Conservation (phyloP, 2,797 vertebrate species). For the Clarias fuscus region DNA sequence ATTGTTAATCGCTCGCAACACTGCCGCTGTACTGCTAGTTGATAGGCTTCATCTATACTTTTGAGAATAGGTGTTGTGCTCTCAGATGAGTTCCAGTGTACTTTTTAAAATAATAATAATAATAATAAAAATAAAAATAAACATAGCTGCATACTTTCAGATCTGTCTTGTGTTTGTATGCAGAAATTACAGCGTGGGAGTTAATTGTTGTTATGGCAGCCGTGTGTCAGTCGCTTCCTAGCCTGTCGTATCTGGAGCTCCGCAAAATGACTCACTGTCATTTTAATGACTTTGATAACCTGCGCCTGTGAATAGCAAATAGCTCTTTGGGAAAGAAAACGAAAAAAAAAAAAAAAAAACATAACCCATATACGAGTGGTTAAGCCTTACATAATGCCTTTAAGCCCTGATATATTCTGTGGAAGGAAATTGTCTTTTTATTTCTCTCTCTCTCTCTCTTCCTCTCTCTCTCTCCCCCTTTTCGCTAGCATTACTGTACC, state of each 20-base stretch:
- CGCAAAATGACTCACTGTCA: slow-evolving; percentile 51
- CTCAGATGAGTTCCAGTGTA: not conserved
- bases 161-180: slow-evolving; percentile 25
- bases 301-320: slow-evolving; percentile 36
- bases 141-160: not conserved
- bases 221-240: slow-evolving; percentile 53
- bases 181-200: slow-evolving; percentile 38
- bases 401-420: not conserved
- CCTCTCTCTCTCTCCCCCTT: not conserved
- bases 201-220: slow-evolving; percentile 46
- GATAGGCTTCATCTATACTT: not conserved
- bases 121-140: not conserved
- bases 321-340: not conserved
- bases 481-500: not conserved
- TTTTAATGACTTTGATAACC: slow-evolving; percentile 58
- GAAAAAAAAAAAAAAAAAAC: not conserved
- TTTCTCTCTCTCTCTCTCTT: not conserved
- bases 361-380: not conserved
- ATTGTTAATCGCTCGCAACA: not conserved
- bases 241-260: slow-evolving; percentile 50
- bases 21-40: not conserved
- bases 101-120: not conserved
- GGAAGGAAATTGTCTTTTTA: not conserved
- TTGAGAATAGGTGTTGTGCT: not conserved
- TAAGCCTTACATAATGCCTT: not conserved